phyloP scores from a whole-genome alignment of 2,797 vertebrate genomes.

The Peromyscus aztecus region DNA sequence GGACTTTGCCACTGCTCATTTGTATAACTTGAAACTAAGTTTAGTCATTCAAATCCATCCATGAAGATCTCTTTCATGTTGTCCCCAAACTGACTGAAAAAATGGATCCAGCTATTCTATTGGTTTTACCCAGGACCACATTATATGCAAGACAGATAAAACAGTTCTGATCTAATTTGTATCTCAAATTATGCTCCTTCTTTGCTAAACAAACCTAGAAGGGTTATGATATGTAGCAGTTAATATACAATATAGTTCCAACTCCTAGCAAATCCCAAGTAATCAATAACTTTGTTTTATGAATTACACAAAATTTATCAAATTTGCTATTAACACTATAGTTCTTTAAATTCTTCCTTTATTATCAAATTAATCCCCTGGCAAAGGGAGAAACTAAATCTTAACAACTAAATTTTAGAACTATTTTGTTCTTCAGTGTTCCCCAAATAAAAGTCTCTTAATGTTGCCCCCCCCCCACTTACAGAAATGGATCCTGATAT shows the following conservation, averaged over 20 bases:
- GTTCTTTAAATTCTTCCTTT: not conserved
- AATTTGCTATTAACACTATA: conserved; percentile 53
- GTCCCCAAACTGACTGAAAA: not conserved
- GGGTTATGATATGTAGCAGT: not conserved
- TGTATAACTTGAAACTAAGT: not conserved
- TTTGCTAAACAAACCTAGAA: not conserved
- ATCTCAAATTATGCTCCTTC: not conserved
- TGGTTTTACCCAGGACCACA: not conserved
- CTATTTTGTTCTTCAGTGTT: not conserved
- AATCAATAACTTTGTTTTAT: conserved; percentile 44
- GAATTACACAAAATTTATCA: conserved; percentile 40
- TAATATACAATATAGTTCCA: conserved; percentile 11
- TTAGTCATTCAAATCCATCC: conserved; percentile 47
- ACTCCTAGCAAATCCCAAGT: conserved; percentile 15
- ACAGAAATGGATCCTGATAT: not conserved
- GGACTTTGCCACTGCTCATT: not conserved
- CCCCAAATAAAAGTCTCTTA: not conserved
- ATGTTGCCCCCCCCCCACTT: not conserved
- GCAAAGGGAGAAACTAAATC: conserved; percentile 25
- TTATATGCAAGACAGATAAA: not conserved
- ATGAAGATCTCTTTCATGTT: conserved; percentile 16
- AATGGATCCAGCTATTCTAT: not conserved
- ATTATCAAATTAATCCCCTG: conserved; percentile 23
- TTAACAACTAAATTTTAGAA: conserved; percentile 18
- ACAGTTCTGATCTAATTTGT: not conserved